A percentile compares a stretch with the other conserved stretches of the same genome.
These are phyloP conservation scores for Leptura quadrifasciata DNA, from an alignment of 2,888 invertebrate genomes.

Conservation along the genomic window DNA sequence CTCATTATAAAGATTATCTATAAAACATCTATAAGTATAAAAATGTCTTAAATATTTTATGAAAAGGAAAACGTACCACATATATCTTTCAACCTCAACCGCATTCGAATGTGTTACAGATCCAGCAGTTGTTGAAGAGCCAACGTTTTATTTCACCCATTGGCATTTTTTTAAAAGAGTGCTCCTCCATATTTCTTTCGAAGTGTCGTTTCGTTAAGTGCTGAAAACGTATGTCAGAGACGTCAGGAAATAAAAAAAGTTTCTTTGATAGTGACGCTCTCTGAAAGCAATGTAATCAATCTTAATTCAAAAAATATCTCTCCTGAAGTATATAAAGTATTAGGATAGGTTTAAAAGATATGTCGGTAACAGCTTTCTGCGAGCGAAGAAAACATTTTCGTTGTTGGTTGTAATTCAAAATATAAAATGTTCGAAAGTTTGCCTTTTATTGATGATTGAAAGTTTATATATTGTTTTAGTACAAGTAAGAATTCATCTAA, in stretches of 20 bases:
- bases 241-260: conserved; percentile 8
- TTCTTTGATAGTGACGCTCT: conserved; percentile 1
- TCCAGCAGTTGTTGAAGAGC: not conserved
- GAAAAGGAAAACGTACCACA: too few relatives aligned
- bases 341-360: not conserved
- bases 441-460: not conserved
- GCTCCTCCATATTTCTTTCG: not conserved
- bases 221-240: not conserved
- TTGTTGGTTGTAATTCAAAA: not conserved
- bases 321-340: conserved; percentile 2
- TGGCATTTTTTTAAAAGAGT: not conserved
- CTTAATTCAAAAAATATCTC: conserved; percentile 13
- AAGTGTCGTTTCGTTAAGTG: not conserved
- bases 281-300: conserved; percentile 16
- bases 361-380: not conserved
- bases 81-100: too few relatives aligned
- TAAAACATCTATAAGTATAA: too few relatives aligned
- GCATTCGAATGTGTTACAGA: not conserved
- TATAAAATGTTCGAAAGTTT: not conserved
- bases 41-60: too few relatives aligned
- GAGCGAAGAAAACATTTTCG: not conserved
- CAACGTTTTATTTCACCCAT: not conserved
- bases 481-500: too few relatives aligned
- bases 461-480: too few relatives aligned
- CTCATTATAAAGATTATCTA: too few relatives aligned